A percentile compares a stretch with the other conserved stretches of the same genome.
Evolutionary conservation across 2,888 invertebrate genomes (phyloP).

Genomic region (Cordilura impudica): DNA sequence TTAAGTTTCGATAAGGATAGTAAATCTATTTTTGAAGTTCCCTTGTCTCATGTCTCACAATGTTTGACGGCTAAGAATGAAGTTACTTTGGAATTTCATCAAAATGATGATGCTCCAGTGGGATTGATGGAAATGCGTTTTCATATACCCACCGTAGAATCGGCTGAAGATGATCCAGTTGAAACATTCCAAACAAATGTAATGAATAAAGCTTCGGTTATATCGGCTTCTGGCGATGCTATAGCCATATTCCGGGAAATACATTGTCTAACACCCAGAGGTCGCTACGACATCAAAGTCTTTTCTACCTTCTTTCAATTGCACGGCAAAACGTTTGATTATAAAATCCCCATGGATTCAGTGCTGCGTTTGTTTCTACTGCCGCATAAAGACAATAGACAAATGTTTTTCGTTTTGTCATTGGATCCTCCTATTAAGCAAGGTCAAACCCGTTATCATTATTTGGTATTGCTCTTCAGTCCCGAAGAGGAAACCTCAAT

Average conservation of each 20-base stretch:
- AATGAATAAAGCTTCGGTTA: constrained; percentile 97
- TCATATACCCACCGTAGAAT: constrained; percentile 95
- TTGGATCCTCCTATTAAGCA: constrained; percentile 99
- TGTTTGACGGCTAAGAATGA: constrained; percentile 98
- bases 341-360: constrained; percentile 98
- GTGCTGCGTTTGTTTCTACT: constrained; percentile 95
- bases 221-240: constrained; percentile 98
- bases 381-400: constrained; percentile 98
- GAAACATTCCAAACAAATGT: constrained; percentile 98
- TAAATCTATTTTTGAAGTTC: constrained; percentile 96
- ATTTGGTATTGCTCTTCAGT: constrained; percentile 94
- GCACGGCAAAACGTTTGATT: constrained; percentile 99
- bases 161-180: constrained; percentile 93
- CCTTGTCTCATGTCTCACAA: constrained; percentile 96
- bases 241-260: constrained; percentile 98
- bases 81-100: constrained; percentile 98
- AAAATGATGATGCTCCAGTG: constrained; percentile 98
- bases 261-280: constrained; percentile 97
- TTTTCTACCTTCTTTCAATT: constrained; percentile 94
- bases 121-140: constrained; percentile 98
- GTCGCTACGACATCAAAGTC: constrained; percentile 94
- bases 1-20: constrained; percentile 90
- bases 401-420: constrained; percentile 98
- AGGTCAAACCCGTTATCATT: constrained; percentile 99
- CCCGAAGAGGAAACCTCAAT: constrained; percentile 96